Evolutionary conservation across 2,888 invertebrate genomes (phyloP).

Genomic region (Augiades crinisus): DNA sequence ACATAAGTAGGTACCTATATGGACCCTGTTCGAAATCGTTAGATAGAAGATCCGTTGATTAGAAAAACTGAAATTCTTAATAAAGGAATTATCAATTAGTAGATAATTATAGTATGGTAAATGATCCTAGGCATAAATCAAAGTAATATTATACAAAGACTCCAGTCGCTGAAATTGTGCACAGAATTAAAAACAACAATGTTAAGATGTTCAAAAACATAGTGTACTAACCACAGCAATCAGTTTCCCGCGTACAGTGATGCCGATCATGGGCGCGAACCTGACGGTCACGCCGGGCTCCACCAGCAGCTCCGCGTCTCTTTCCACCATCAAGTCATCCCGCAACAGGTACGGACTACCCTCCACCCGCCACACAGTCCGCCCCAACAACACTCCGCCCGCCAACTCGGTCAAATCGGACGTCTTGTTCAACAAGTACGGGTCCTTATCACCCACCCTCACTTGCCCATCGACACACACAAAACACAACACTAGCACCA

Average conservation of each 20-base stretch:
- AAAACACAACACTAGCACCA: constrained; percentile 50
- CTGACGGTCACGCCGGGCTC: constrained; percentile 95
- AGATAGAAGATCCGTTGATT: no score
- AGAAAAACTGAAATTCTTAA: no score
- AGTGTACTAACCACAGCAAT: constrained; percentile 89
- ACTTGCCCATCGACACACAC: constrained; percentile 57
- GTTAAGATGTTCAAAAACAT: not conserved
- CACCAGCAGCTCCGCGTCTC: constrained; percentile 89
- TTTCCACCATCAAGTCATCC: constrained; percentile 90
- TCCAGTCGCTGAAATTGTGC: no score
- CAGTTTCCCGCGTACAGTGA: constrained; percentile 94
- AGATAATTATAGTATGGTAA: no score
- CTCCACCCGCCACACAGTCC: constrained; percentile 75
- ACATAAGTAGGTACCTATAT: no score
- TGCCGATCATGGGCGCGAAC: constrained; percentile 95
- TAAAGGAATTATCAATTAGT: no score
- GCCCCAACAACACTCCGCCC: constrained; percentile 83
- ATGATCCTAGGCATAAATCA: no score
- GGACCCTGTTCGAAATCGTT: no score
- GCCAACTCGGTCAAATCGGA: constrained; percentile 80
- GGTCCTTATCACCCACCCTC: constrained; percentile 52
- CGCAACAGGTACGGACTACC: constrained; percentile 89
- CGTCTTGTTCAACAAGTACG: constrained; percentile 68
- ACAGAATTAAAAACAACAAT: not conserved
- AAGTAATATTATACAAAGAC: not conserved